Conservation (phyloP, 2,888 invertebrate genomes). For the Polymixis flavicincta region DNA sequence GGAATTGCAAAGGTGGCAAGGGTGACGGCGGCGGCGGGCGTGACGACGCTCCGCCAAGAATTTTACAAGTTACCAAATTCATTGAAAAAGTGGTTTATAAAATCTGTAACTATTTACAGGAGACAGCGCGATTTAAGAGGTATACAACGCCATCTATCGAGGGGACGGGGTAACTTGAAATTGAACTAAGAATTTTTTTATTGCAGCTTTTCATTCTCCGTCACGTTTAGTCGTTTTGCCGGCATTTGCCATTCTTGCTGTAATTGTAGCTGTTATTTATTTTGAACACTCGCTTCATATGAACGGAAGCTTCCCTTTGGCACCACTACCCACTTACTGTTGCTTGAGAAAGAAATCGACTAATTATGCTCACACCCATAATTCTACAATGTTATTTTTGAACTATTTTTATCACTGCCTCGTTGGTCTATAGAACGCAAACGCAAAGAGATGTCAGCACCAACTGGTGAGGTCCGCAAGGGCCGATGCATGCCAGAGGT, state of each 20-base stretch:
- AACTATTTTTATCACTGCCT: not conserved
- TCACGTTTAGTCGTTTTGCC: too few relatives aligned
- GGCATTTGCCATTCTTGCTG: not conserved
- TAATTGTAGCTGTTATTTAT: not conserved
- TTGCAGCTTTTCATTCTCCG: not conserved
- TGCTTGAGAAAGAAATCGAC: not conserved
- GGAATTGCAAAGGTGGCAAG: not conserved
- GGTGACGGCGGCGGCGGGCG: too few relatives aligned
- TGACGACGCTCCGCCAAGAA: not conserved
- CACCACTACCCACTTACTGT: not conserved
- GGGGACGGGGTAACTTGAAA: not conserved
- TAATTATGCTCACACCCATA: not conserved
- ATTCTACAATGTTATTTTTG: not conserved
- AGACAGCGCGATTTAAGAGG: not conserved
- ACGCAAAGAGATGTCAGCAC: too few relatives aligned
- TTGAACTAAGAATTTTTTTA: not conserved
- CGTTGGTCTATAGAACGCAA: too few relatives aligned
- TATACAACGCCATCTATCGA: constrained; percentile 38
- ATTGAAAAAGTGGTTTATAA: not conserved
- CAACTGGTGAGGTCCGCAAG: too few relatives aligned
- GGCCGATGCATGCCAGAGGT: too few relatives aligned
- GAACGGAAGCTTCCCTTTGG: not conserved
- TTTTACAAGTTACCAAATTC: not conserved
- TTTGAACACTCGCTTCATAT: not conserved
- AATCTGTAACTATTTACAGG: not conserved